Conservation (phyloP, 2,113 vertebrate species). For the Phylloscopus trochilus region DNA sequence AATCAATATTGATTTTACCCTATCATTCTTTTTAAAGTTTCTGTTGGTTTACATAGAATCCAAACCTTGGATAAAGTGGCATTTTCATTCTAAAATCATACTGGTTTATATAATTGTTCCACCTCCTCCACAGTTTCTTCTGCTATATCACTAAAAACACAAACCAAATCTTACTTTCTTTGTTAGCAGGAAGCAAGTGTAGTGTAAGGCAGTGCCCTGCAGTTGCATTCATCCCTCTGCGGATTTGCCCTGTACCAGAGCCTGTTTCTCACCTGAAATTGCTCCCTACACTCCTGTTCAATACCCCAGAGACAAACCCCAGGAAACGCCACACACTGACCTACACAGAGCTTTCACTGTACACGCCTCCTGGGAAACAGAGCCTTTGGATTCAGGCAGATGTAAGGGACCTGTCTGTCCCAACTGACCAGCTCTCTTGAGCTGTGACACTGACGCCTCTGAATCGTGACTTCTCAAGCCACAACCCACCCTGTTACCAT, state of each 20-base stretch:
- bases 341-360: background rate
- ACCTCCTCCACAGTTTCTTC: background rate
- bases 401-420: background rate
- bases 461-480: background rate
- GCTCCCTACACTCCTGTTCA: background rate
- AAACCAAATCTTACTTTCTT: background rate
- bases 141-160: background rate
- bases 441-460: background rate
- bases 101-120: background rate
- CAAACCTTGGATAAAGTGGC: constrained; percentile 42
- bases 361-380: background rate
- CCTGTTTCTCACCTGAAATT: background rate
- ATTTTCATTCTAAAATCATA: constrained; percentile 12
- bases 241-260: background rate
- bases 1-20: constrained; percentile 77
- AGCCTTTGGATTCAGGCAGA: background rate
- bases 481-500: background rate
- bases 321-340: background rate
- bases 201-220: background rate
- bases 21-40: constrained; percentile 55
- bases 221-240: background rate
- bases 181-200: background rate
- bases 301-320: background rate
- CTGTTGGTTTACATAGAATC: constrained; percentile 35
- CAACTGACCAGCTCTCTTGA: background rate